Evolutionary conservation across 2,113 vertebrate genomes (phyloP), one percentile per base, ranked within the genome.

Genomic region (Eulemur rufifrons): DNA sequence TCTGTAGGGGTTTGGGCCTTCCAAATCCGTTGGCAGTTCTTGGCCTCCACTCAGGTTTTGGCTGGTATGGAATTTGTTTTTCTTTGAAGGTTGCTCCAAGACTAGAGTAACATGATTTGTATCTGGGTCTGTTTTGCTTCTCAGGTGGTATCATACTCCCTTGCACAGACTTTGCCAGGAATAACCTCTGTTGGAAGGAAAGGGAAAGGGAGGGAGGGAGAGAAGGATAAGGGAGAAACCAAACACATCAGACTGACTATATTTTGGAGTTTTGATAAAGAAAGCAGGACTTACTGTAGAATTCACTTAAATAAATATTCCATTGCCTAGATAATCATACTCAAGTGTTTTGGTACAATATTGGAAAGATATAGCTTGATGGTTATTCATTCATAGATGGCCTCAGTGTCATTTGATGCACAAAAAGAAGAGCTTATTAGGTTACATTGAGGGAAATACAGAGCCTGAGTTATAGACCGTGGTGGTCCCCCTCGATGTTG

Each of bases 41-140:
- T 94, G 91, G 89, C 89, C 56, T 92, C 61, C 63, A 64, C 50
- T 96, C 82, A 92, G 88, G 37, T 78, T 76, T 66, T 97, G 89
- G 85, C 42, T 95, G 87, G 89, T 95, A 68, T 90, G 89, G 81
- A 89, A 96, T 97, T 94, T 92, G 89, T 96, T 96, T 97, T 95
- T 66, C 97, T 98, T 97, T 97, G 96, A 97, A 97, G 80, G 42
- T 45, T 81, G 71, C 81, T 96, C 97, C 89, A 97, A 97, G 92
- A 94, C 69, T 77, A 86, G 71, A 94, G 90, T 63, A 83, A 80
- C 96, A 97, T 97, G 94, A 96, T 98, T 98, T 98, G 89, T 97
- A 97, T 98, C 76, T 87, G 91, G 69, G 66, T 96, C 96, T 97
- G 97, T 92, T 97, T 97, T 92, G 95, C 89, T 97, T 97, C 94